Evolutionary conservation across 2,113 vertebrate genomes (phyloP), one percentile per base, ranked within the genome.

Genomic region (Euleptes europaea): DNA sequence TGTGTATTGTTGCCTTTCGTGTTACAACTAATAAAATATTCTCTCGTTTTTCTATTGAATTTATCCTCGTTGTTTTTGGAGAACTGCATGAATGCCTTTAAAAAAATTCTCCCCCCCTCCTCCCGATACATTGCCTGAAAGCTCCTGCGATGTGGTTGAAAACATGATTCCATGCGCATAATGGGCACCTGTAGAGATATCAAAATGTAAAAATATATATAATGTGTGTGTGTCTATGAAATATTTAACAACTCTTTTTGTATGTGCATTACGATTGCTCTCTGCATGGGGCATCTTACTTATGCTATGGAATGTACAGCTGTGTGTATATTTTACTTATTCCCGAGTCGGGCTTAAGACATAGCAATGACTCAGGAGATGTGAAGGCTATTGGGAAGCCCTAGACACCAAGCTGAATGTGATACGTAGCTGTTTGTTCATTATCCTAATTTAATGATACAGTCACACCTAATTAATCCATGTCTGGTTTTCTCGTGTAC

Each of bases 401-500:
- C 90, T 87, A 88, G 88, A 89, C 83, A 87, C 87, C 89, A 87
- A 92, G 88, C 90, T 93, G 94, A 94, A 91, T 86, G 92, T 77
- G 86, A 91, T 93, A 94, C 1, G 0, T 94, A 92, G 92, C 89
- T 90, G 90, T 96, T 96, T 95, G 82, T 95, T 95, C 92, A 95
- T 95, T 95, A 94, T 91, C 88, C 83, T 96, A 90, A 95, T 94
- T 95, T 95, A 95, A 95, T 93, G 87, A 93, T 92, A 94, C 75
- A 92, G 93, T 96, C 95, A 95, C 92, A 95, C 91, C 92, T 96
- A 96, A 96, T 96, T 95, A 95, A 96, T 95, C 94, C 77, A 95
- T 88, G 88, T 95, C 92, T 96, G 88, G 90, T 95, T 96, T 94
- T 91, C 94, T 94, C 91, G 72, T 88, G 88, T 69, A 65, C 83